These are phyloP conservation scores for Baccha elongata DNA, from an alignment of 2,888 invertebrate species.

Conservation along the genomic window DNA sequence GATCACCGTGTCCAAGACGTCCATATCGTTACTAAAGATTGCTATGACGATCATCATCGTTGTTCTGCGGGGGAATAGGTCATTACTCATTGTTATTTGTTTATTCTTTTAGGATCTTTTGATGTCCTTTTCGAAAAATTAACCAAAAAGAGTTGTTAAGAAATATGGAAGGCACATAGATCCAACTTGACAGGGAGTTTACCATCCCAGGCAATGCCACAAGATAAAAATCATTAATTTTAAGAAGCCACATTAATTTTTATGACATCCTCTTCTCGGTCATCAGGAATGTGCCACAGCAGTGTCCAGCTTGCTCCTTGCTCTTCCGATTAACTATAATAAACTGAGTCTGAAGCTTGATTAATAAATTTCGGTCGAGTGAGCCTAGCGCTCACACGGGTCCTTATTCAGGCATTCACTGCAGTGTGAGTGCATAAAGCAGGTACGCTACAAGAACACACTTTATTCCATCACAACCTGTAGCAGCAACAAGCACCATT, in stretches of 20 bases:
- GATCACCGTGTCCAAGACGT: constrained; percentile 40
- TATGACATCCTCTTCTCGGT: constrained; percentile 67
- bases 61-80: constrained; percentile 54
- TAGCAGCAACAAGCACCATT: neutral
- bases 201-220: constrained; percentile 58
- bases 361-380: constrained; percentile 69
- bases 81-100: constrained; percentile 73
- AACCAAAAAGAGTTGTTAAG: constrained; percentile 18
- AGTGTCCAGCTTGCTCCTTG: neutral
- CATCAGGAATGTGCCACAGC: constrained; percentile 36
- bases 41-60: constrained; percentile 51
- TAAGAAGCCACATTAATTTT: constrained; percentile 73
- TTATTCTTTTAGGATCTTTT: constrained; percentile 60
- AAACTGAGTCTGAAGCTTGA: constrained; percentile 50
- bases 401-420: constrained; percentile 35
- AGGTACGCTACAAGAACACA: constrained; percentile 65
- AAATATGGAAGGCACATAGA: constrained; percentile 52
- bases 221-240: constrained; percentile 74
- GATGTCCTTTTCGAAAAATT: constrained; percentile 56
- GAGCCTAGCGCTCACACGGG: constrained; percentile 46
- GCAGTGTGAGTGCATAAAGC: constrained; percentile 51
- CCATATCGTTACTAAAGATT: constrained; percentile 9
- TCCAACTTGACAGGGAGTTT: constrained; percentile 62
- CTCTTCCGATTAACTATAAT: constrained; percentile 36
- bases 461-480: constrained; percentile 7